Conservation (phyloP, 2,888 invertebrate species). For the Xanthorhoe designata region DNA sequence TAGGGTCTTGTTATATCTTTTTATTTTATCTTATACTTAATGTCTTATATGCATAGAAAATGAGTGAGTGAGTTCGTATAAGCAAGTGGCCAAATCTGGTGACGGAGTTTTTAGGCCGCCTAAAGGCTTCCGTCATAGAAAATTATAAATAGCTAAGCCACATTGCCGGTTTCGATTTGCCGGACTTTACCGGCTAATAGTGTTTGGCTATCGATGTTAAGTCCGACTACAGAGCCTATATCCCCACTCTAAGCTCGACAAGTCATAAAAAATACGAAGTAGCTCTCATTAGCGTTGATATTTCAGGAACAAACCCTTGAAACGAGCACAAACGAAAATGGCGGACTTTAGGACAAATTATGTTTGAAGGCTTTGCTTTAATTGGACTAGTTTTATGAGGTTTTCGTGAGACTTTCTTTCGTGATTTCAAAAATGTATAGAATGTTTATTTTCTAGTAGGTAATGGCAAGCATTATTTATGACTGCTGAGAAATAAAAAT, state of each 20-base stretch:
- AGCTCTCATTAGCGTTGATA: constrained; percentile 71
- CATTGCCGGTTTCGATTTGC: neutral
- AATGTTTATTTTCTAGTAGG: neutral
- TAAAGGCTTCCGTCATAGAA: too few species aligned
- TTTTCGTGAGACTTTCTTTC: constrained; percentile 27
- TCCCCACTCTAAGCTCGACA: constrained; percentile 52
- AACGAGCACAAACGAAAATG: constrained; percentile 51
- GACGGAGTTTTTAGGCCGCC: too few species aligned
- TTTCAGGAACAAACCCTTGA: constrained; percentile 60
- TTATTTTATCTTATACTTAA: too few species aligned
- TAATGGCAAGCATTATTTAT: constrained; percentile 6
- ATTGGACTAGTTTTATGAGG: constrained; percentile 36
- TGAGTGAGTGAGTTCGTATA: too few species aligned
- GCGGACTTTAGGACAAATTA: constrained; percentile 30
- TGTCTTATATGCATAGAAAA: too few species aligned
- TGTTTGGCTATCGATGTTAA: neutral
- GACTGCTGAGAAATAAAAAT: neutral
- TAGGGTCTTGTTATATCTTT: too few species aligned
- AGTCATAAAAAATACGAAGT: constrained; percentile 72
- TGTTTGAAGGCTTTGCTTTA: constrained; percentile 29
- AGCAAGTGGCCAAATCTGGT: too few species aligned
- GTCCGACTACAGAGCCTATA: neutral
- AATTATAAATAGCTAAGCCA: too few species aligned
- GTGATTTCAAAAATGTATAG: constrained; percentile 12
- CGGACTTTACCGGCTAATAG: constrained; percentile 12